Evolutionary conservation across 2,888 invertebrate genomes (phyloP), one percentile per base, ranked within the genome.

Genomic region (Timandra comae): DNA sequence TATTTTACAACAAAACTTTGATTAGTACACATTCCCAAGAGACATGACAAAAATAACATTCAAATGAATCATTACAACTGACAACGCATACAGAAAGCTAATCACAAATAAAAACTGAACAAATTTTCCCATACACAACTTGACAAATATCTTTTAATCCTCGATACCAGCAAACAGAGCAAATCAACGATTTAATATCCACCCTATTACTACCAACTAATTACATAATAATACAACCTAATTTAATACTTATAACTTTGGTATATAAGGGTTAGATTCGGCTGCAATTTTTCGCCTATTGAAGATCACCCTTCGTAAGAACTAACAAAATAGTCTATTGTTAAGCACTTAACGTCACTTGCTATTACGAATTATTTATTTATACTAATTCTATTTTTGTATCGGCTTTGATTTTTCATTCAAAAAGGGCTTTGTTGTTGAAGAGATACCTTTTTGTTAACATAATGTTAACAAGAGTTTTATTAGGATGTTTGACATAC

Each of bases 381-480:
- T 76, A 56, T 68, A 69, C 59, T 78, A 74, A 79, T 76, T 63
- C 69, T 73, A 75, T 80, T 78, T 75, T 72, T 70, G 62, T 66
- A 69, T 52, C 35, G 43, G 49, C 60, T 63, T 67, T 69, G 63
- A 63, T 61, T n/a, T n/a, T n/a, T n/a, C n/a, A n/a, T n/a, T n/a
- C n/a, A n/a, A n/a, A 49, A 54, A 61, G 66, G 65, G 60, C 62
- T 60, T 51, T 39, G 53, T 57, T 58, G 43, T 10, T 24, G 11
- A 24, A 24, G 24, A n/a, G 10, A 11, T 7, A 10, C 11, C 7
- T 3, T 7, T 8, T 23, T 23, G 23, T 23, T 9, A 8, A 23
- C 9, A 10, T 24, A 11, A 11, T 24, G 24, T 24, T 24, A 22
- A 22, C 22, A 22, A 22, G 22, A 22, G n/a, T 22, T 24, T 24